A percentile compares a stretch with the other conserved stretches of the same genome.
Evolutionary conservation across 2,888 invertebrate species (phyloP).

Genomic region (Rhamnusium bicolor): DNA sequence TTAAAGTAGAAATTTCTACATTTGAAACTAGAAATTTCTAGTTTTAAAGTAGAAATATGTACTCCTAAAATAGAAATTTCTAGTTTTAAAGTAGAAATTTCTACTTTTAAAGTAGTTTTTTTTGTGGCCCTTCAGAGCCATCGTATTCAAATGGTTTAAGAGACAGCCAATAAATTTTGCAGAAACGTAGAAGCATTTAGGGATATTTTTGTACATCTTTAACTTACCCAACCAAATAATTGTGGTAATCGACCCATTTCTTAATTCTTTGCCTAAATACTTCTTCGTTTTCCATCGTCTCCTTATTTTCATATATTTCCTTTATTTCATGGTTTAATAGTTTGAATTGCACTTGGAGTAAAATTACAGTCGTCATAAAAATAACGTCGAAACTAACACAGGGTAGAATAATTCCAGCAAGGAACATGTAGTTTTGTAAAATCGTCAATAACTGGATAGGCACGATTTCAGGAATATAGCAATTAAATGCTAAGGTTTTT

Average conservation of each 20-base stretch:
- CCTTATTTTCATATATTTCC: neutral
- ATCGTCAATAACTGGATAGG: neutral
- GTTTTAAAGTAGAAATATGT: too few relatives aligned
- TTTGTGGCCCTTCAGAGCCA: too few relatives aligned
- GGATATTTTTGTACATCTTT: too few relatives aligned
- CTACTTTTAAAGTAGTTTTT: too few relatives aligned
- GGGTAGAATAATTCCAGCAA: neutral
- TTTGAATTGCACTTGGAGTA: neutral
- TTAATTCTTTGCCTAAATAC: neutral
- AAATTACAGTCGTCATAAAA: neutral
- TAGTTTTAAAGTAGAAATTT: too few relatives aligned
- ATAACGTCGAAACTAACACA: neutral
- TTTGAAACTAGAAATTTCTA: too few relatives aligned
- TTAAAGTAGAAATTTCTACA: too few relatives aligned
- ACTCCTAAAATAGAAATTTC: too few relatives aligned
- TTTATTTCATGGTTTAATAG: neutral
- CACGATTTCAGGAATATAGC: neutral
- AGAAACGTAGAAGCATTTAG: too few relatives aligned
- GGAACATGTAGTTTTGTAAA: neutral
- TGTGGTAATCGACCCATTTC: neutral
- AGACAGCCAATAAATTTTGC: too few relatives aligned
- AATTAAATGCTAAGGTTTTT: neutral
- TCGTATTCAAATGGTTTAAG: too few relatives aligned
- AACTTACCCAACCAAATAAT: neutral
- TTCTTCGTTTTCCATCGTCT: neutral